Conservation (phyloP, 2,113 vertebrate species). For the Thunnus thynnus region DNA sequence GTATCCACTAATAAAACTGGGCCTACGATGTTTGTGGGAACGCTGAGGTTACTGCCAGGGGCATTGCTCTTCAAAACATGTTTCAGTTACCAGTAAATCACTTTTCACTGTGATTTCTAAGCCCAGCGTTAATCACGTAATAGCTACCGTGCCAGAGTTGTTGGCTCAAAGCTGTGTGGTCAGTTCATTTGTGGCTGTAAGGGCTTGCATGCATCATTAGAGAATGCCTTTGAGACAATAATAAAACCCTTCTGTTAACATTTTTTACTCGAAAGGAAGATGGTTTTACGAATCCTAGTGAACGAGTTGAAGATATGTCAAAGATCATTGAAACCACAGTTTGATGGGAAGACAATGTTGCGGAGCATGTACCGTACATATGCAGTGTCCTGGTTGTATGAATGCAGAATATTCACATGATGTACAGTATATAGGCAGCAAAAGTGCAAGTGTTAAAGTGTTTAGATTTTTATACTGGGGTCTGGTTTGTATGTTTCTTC, state of each 20-base stretch:
- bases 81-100: constrained; percentile 33
- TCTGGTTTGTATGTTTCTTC: not conserved
- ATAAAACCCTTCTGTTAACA: too few relatives aligned
- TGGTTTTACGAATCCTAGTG: not conserved
- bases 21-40: constrained; percentile 31
- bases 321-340: not conserved
- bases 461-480: not conserved
- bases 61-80: constrained; percentile 2
- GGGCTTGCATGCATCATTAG: not conserved
- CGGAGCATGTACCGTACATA: constrained; percentile 1
- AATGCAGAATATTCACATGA: not conserved
- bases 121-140: constrained; percentile 11
- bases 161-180: constrained; percentile 12
- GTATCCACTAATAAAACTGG: not conserved
- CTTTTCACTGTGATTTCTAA: constrained; percentile 14
- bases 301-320: not conserved
- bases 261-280: constrained; percentile 3
- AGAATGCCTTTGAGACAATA: not conserved
- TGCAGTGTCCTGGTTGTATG: not conserved
- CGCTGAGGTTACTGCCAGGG: constrained; percentile 10
- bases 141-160: not conserved
- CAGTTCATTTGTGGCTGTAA: constrained; percentile 18
- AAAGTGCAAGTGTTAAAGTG: not conserved
- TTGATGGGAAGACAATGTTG: constrained; percentile 7
- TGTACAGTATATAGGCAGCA: not conserved